phyloP scores from a whole-genome alignment of 2,113 vertebrate species.

The Scortum barcoo region DNA sequence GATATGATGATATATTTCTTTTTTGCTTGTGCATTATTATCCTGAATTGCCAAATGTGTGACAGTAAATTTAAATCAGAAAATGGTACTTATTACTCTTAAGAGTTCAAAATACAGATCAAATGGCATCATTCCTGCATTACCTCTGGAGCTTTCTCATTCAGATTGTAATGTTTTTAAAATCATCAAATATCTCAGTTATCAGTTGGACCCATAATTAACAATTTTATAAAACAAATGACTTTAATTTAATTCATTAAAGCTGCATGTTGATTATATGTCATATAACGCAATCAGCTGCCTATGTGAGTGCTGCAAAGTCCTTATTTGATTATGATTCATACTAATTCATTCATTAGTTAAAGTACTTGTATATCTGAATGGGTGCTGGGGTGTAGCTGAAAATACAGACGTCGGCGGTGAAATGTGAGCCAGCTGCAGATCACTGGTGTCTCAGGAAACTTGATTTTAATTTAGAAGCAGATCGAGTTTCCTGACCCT shows the following conservation, averaged over 20 bases:
- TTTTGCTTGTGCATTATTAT: background rate
- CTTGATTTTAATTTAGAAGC: constrained; percentile 23
- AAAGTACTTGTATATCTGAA: background rate
- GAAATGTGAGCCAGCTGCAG: background rate
- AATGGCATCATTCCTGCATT: too few relatives aligned
- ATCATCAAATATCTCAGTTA: background rate
- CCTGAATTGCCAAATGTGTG: background rate
- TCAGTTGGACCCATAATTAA: background rate
- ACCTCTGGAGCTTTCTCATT: too few relatives aligned
- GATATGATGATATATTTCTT: too few relatives aligned
- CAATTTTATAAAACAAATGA: background rate
- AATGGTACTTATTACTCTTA: too few relatives aligned
- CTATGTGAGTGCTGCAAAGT: too few relatives aligned
- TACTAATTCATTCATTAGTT: background rate
- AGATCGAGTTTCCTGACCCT: constrained; percentile 34
- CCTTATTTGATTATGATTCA: background rate
- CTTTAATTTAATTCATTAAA: background rate
- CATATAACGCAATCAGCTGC: background rate
- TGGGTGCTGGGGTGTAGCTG: too few relatives aligned
- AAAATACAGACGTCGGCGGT: background rate
- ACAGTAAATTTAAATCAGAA: background rate
- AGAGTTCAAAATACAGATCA: background rate
- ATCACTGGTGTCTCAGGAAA: background rate
- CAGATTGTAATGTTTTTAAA: background rate
- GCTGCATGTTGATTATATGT: background rate